Conservation (phyloP, 1,140 invertebrate species). For the Dreissena polymorpha region DNA sequence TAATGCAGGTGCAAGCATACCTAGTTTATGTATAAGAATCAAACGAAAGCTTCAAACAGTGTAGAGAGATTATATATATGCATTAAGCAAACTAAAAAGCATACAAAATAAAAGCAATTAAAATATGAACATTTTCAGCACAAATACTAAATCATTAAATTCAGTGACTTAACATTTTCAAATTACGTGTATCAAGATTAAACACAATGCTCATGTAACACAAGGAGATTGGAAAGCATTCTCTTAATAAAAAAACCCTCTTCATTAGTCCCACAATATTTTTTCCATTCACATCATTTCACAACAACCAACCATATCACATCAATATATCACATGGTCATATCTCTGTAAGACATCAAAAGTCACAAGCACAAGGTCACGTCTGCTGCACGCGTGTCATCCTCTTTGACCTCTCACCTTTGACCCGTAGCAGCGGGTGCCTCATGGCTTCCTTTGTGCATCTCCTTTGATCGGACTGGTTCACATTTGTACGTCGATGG, state of each 20-base stretch:
- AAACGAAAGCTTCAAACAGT: no score
- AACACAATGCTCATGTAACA: not conserved
- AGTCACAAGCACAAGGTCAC: slow-evolving; percentile 50
- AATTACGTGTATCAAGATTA: not conserved
- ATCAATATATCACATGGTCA: slow-evolving; percentile 1
- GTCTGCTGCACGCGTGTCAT: slow-evolving; percentile 26
- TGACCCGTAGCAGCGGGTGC: slow-evolving; percentile 35
- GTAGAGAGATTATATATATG: no score
- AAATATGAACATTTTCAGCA: not conserved
- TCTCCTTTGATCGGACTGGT: slow-evolving; percentile 33
- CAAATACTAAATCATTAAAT: not conserved
- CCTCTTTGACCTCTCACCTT: slow-evolving; percentile 46
- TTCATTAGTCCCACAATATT: not conserved
- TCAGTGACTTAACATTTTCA: not conserved
- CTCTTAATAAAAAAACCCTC: not conserved
- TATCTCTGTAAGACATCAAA: not conserved
- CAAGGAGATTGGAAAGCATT: slow-evolving; percentile 5
- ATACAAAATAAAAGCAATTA: slow-evolving; percentile 7
- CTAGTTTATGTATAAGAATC: no score
- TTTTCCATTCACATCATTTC: slow-evolving; percentile 5
- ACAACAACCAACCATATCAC: slow-evolving; percentile 14
- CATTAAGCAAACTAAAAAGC: not conserved
- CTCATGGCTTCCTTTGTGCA: slow-evolving; percentile 27
- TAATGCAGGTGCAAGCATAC: no score
- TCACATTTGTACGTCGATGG: slow-evolving; percentile 53